Base-by-base conservation (phyloP, 1,140 invertebrate species). In the Hyles vespertilio region DNA sequence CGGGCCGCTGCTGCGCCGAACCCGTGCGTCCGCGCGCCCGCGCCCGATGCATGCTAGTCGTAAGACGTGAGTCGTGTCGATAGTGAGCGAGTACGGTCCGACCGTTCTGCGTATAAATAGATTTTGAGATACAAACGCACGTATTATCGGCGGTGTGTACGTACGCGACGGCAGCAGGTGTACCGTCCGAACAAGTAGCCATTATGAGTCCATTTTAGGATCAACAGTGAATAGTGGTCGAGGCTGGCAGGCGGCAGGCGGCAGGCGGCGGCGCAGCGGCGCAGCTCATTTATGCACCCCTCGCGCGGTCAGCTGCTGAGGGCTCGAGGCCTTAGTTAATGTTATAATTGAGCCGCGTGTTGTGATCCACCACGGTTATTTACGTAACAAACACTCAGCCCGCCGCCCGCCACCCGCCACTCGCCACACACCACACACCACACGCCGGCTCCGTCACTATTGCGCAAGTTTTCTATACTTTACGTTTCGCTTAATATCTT, bases 171-270 rank as follows among this genome's bases (percentile, higher is more conserved):
- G 59, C 51, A 72, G 82, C 82, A 86, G 83, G 83, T 86, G 83
- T 80, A 84, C 80, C 63, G 74, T 67, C 67, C 67, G 63, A 87
- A 86, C 83, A 78, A 87, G 83, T 83, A 75, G 77, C 79, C 67
- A 86, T 86, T 87, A 82, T 77, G 78, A 82, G 72, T 79, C 81
- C 83, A 86, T 87, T 87, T 86, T 87, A 84, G 84, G 82, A 73
- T 67, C 73, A 76, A 49, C 74, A 81, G 77, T 78, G 77, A 79
- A 84, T 80, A 82, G 76, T 77, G 67, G 71, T 63, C 66, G 66
- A 44, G 54, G 62, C 46, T 46, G 69, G 22, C 22, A 69, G 69
- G 79, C 74, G 72, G 72, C 57, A 65, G 75, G 74, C 69, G 72
- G 74, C 83, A 75, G 74, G 77, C 79, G 65, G 55, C 72, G 70